Percentiles rank a stretch among this genome's conserved stretches.
Conservation (phyloP, 1,140 invertebrate genomes). For the Trichonephila inaurata region DNA sequence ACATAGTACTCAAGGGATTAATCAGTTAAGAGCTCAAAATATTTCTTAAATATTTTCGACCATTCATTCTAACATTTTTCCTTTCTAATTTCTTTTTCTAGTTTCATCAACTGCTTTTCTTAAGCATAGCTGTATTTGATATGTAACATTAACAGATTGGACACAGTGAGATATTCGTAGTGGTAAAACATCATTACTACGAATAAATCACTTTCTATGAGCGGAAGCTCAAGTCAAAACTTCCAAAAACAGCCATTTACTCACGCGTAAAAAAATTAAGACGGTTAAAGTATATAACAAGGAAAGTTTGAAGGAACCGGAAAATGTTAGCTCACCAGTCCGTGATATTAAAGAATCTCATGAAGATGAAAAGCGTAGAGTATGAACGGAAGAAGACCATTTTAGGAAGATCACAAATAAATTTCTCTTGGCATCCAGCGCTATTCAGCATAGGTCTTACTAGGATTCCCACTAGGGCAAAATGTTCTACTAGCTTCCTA, state of each 20-base stretch:
- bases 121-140: too few species aligned
- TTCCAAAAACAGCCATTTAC: neutral
- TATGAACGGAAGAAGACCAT: neutral
- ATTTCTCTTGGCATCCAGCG: constrained; percentile 16
- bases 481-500: neutral
- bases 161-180: too few species aligned
- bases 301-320: neutral
- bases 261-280: neutral
- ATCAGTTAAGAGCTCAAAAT: too few species aligned
- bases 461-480: neutral
- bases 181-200: neutral
- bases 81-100: too few species aligned
- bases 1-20: too few species aligned
- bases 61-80: too few species aligned
- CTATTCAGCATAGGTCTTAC: constrained; percentile 27
- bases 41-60: too few species aligned
- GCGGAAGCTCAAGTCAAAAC: neutral
- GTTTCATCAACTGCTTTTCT: too few species aligned
- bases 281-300: neutral
- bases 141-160: neutral
- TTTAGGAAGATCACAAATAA: constrained; percentile 51
- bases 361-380: neutral
- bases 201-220: neutral
- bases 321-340: constrained; percentile 6
- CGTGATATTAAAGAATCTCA: constrained; percentile 26